Evolutionary conservation across 2,888 invertebrate species (phyloP).

Genomic region (Yponomeuta plumbellus): DNA sequence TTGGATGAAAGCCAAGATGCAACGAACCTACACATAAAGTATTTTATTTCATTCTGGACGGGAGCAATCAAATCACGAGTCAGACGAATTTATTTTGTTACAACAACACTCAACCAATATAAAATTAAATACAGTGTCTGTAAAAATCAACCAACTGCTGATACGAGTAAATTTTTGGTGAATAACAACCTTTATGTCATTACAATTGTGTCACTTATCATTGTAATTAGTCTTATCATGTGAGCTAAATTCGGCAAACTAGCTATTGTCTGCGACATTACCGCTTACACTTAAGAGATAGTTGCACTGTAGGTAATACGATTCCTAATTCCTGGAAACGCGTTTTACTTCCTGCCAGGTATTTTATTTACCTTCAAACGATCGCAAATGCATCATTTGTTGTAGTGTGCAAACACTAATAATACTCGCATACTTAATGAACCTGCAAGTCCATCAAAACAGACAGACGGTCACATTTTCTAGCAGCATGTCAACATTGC

Average conservation of each 20-base stretch:
- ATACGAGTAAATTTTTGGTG: no score
- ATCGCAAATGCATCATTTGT: not conserved
- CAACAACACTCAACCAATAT: not conserved
- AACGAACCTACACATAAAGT: not conserved
- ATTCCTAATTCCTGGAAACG: no score
- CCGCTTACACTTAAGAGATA: no score
- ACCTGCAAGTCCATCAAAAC: not conserved
- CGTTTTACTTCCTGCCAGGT: no score
- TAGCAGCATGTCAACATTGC: not conserved
- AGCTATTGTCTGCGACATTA: not conserved
- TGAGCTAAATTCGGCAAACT: not conserved
- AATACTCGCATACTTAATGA: not conserved
- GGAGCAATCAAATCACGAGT: not conserved
- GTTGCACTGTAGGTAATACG: no score
- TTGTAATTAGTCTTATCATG: not conserved
- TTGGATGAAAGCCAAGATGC: conserved; percentile 1
- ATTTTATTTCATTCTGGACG: not conserved
- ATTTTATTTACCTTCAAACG: no score
- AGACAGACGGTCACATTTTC: not conserved
- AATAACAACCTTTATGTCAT: not conserved
- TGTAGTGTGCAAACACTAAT: not conserved
- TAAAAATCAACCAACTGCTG: no score
- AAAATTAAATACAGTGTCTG: no score
- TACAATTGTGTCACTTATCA: not conserved
- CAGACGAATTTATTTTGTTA: not conserved